Evolutionary conservation across 1,140 invertebrate genomes (phyloP), one percentile per base, ranked within the genome.

Genomic region (Tribolium madens): DNA sequence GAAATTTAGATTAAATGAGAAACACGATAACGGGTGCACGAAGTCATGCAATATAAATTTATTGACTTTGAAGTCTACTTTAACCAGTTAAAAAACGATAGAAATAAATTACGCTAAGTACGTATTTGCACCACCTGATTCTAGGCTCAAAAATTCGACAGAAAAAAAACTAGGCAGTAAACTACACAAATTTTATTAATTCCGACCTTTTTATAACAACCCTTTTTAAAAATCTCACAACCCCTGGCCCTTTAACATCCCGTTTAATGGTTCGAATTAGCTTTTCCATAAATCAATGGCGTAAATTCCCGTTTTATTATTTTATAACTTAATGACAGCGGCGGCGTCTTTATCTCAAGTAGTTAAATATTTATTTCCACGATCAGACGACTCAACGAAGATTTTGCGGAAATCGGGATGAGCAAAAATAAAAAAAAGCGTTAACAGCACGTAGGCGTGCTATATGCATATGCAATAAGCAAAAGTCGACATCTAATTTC

Each of bases 401-500:
- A 33, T 64, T 42, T 64, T 64, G 57, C 57, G 57, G 57, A 64
- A 64, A 64, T 64, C 21, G 52, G 17, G 57, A 64, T 64, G 57
- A 64, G 57, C 57, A 64, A 64, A 9, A 0, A 17, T 5, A 9
- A 6, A 57, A 64, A 64, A 64, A 64, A 64, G 57, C 14, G 26
- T 33, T 46, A 75, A 64, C 73, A 75, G 73, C 53, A 76, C 68
- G 77, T 76, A 75, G 77, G 77, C 77, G 78, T 48, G 74, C 52
- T 69, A 76, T 71, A 76, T 76, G 68, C 74, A 76, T 76, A 48
- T 78, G 77, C 77, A 78, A 78, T 78, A 76, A 78, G 77, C 64
- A 50, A 21, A 46, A 73, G 48, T 79, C 78, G 74, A 79, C 78
- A 76, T 76, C 75, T 79, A 79, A 79, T 79, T 79, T 73, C 73